Evolutionary conservation across 2,113 vertebrate species (phyloP), one percentile per base, ranked within the genome.

Genomic region (Takifugu bimaculatus): DNA sequence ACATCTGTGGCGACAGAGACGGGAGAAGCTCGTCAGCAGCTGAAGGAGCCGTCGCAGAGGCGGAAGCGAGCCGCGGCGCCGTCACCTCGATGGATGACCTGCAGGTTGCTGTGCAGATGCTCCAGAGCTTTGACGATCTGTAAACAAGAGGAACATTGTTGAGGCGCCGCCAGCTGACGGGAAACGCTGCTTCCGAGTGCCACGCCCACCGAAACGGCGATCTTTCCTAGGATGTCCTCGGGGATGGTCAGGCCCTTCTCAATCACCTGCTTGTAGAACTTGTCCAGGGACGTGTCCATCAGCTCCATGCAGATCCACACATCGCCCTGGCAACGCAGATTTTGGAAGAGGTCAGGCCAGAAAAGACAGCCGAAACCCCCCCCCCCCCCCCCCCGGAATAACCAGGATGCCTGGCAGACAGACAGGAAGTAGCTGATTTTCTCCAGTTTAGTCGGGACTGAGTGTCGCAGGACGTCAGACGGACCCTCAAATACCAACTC

Each of bases 231-330:
- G 82, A 98, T 97, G 80, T 98, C 94, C 80, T 98, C 96, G 0
- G 95, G 96, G 80, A 98, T 97, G 1, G 80, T 93, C 82, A 92
- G 87, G 47, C 92, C 92, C 85, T 95, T 96, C 87, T 98, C 95
- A 43, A 96, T 96, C 60, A 98, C 96, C 11, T 95, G 92, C 80
- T 98, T 98, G 88, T 98, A 98, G 89, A 98, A 98, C 76, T 98
- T 98, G 80, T 98, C 96, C 85, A 98, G 87, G 5, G 95, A 98
- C 0, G 95, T 98, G 84, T 98, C 96, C 96, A 98, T 97, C 77
- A 98, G 90, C 85, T 98, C 96, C 96, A 98, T 98, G 78, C 96
- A 98, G 84, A 98, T 98, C 96, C 95, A 98, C 35, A 98, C 96
- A 0, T 98, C 96, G 5, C 96, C 96, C 95, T 98, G 84, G 45